A percentile compares a stretch with the other conserved stretches of the same genome.
Evolutionary conservation across 1,140 invertebrate species (phyloP).

Genomic region (Diabrotica undecimpunctata): DNA sequence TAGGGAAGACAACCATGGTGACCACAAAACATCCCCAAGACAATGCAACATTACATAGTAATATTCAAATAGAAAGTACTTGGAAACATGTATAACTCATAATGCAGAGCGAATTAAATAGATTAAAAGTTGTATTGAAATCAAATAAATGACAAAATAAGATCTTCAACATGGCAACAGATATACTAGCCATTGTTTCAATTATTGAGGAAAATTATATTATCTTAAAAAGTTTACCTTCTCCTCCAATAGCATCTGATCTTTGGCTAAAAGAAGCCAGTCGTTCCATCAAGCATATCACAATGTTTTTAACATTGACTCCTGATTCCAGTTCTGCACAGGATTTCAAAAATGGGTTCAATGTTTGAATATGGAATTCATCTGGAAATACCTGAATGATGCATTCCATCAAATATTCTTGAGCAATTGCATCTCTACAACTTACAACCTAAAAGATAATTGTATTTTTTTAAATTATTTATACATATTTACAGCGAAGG

Average conservation of each 20-base stretch:
- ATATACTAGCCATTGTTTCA: too few species aligned
- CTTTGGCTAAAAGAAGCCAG: constrained; percentile 79
- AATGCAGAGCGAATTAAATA: too few species aligned
- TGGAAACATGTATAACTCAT: too few species aligned
- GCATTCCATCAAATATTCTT: constrained; percentile 99
- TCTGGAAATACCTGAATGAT: constrained; percentile 99
- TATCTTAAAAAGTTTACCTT: constrained; percentile 22
- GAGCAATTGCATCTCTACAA: constrained; percentile 96
- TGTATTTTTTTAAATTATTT: not conserved
- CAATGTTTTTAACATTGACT: constrained; percentile 98
- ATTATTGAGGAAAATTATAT: too few species aligned
- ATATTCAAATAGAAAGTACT: too few species aligned
- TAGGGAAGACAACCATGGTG: too few species aligned
- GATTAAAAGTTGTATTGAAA: too few species aligned
- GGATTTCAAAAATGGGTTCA: constrained; percentile 92
- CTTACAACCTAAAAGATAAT: constrained; percentile 74
- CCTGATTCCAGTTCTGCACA: constrained; percentile 93
- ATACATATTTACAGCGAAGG: too few species aligned
- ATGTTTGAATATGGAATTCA: constrained; percentile 95
- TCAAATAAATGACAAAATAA: too few species aligned
- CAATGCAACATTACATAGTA: too few species aligned
- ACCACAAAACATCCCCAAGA: too few species aligned
- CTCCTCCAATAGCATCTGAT: constrained; percentile 50
- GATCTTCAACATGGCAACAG: too few species aligned
- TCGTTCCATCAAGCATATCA: constrained; percentile 94